Percentiles rank a stretch among this genome's conserved stretches.
These are phyloP conservation scores for Papilio helenus DNA, from an alignment of 1,140 invertebrate genomes.

Conservation along the genomic window DNA sequence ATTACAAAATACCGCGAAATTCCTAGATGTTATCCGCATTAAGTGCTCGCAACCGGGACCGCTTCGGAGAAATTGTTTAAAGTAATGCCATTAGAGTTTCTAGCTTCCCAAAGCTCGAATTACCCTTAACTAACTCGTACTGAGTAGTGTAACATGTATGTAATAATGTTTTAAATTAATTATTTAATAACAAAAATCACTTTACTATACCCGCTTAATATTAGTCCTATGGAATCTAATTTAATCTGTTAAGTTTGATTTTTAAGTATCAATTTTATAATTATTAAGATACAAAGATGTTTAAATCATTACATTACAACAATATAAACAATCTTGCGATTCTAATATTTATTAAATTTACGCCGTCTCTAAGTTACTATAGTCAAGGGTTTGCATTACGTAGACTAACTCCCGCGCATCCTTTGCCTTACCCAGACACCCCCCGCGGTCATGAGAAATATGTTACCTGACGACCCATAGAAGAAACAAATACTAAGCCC, in stretches of 20 bases:
- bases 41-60: constrained; percentile 25
- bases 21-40: constrained; percentile 30
- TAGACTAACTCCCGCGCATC: constrained; percentile 54
- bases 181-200: neutral
- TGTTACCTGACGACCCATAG: constrained; percentile 70
- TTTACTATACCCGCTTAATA: neutral
- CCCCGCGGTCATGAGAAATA: constrained; percentile 69
- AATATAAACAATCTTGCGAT: neutral
- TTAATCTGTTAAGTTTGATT: no score
- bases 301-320: neutral
- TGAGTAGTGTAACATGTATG: neutral
- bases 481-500: constrained; percentile 74
- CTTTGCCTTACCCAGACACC: constrained; percentile 61
- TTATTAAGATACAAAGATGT: no score
- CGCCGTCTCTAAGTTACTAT: neutral
- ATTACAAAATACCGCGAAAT: constrained; percentile 41
- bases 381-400: neutral
- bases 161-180: neutral
- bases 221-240: no score
- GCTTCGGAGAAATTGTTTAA: constrained; percentile 38
- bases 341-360: constrained; percentile 26
- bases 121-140: neutral
- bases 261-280: no score
- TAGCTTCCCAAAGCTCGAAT: constrained; percentile 28
- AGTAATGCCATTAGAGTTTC: constrained; percentile 33